Base-by-base conservation (phyloP, 2,888 invertebrate genomes). In the Eilema depressum region DNA sequence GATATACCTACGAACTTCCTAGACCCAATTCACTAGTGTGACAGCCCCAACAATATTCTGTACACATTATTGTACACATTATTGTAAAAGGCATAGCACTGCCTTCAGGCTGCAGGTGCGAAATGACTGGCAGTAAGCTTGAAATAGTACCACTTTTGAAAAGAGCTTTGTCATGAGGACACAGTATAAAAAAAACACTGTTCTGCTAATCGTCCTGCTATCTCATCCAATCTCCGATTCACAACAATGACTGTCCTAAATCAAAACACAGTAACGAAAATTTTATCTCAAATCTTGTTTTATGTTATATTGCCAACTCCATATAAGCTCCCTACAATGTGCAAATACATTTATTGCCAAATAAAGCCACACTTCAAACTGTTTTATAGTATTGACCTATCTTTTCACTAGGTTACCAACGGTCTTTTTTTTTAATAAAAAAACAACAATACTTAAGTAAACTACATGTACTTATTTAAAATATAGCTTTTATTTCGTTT, bases 401-500 rank as follows among this genome's bases (percentile, higher is more conserved):
- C 47, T 47, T 20, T 47, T 20, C 20, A 47, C 14, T 47, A 17
- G 47, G 47, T 47, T 47, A 47, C 20, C 53, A 53, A 47, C n/a
- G 0, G 10, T 53, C 26, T 26, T 2, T 1, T 59, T 26, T 4
- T 26, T 59, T 17, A 26, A 23, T 57, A 4, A 14, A 25, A 12
- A 59, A 12, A 59, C 57, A 59, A 59, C 14, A 57, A 57, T 25
- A 12, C 25, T 23, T 23, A 23, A 57, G 57, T 57, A 57, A 57
- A 25, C 25, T 57, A 57, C 11, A 25, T 26, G 57, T 11, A 59
- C 17, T 57, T 23, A 59, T 26, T 57, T 23, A 62, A 62, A 61
- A 47, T 30, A 69, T 23, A 71, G 60, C 63, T 75, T 77, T 68
- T 63, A 73, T 59, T 65, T 63, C 57, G 12, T 53, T 67, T 47